Base-by-base conservation (phyloP, 2,113 vertebrate genomes). In the Empidonax alnorum region DNA sequence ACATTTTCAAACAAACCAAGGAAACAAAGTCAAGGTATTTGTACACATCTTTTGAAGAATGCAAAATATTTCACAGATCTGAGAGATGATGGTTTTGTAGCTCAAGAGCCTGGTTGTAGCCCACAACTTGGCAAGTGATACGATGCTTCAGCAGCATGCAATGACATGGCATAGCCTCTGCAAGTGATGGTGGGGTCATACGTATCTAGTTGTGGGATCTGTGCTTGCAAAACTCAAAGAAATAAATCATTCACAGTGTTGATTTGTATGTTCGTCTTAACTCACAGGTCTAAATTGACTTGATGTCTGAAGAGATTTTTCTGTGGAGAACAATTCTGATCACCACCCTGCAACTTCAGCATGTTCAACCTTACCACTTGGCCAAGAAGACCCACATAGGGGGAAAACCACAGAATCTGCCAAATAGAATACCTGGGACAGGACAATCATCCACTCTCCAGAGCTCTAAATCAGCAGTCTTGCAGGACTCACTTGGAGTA, bases 351-450 rank as follows among this genome's bases (percentile, higher is more conserved):
- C 42, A 97, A 96, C 93, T 97, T 97, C 33, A 90, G 31, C 62
- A 72, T 35, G 50, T 72, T 83, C 68, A 87, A 89, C 63, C 50
- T 84, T 90, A 94, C 46, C 44, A 97, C 97, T 97, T 95, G 84
- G 39, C 76, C 71, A 69, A 93, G 94, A 72, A 92, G 25, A 87
- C 56, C 63, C 94, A 66, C 25, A 83, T 31, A 52, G 41, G 37
- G 67, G 1, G 1, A 7, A 71, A 90, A 96, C 50, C 52, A 94
- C 46, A 75, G 39, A 90, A 76, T 84, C 94, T 96, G 90, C 88
- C 96, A 97, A 92, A 31, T 33, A 82, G 30, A 85, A 55, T 81
- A 94, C 63, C 39, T 81, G 85, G 41, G 14, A 6, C 49, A 22
- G n/a, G 17, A 30, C 59, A 91, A 62, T 61, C 25, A 78, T 53